Evolutionary conservation across 2,113 vertebrate genomes (phyloP).

Genomic region (Anas platyrhynchos): DNA sequence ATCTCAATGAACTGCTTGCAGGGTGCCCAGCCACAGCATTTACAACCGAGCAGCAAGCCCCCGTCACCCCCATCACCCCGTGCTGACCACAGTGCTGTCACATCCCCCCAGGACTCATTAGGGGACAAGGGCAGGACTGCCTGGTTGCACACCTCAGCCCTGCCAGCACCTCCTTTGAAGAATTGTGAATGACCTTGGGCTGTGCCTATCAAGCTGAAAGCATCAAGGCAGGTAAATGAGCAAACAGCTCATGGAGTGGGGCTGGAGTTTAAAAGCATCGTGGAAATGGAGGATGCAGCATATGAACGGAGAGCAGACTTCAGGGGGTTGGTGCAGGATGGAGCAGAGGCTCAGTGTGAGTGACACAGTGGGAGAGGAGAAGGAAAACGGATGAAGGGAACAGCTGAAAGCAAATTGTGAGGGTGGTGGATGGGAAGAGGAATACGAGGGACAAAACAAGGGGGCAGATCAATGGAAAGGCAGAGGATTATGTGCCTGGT

Average conservation of each 20-base stretch:
- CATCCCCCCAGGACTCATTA: constrained; percentile 62
- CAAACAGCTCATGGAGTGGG: not conserved
- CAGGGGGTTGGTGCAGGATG: not conserved
- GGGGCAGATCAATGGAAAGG: not conserved
- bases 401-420: not conserved
- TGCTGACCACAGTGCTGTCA: not conserved
- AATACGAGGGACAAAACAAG: not conserved
- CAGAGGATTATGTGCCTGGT: not conserved
- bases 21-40: no score
- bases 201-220: constrained; percentile 66
- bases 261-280: not conserved
- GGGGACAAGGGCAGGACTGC: constrained; percentile 74
- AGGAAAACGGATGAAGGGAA: not conserved
- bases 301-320: not conserved
- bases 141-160: constrained; percentile 75
- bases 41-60: not conserved
- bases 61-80: not conserved
- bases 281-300: not conserved
- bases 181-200: constrained; percentile 69
- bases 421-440: not conserved
- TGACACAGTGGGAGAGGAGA: not conserved
- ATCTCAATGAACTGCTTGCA: not conserved
- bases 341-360: not conserved
- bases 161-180: constrained; percentile 70
- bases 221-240: constrained; percentile 72